Percentiles rank a stretch among this genome's conserved stretches.
Conservation (phyloP, 2,113 vertebrate species). For the Arvicanthis niloticus region DNA sequence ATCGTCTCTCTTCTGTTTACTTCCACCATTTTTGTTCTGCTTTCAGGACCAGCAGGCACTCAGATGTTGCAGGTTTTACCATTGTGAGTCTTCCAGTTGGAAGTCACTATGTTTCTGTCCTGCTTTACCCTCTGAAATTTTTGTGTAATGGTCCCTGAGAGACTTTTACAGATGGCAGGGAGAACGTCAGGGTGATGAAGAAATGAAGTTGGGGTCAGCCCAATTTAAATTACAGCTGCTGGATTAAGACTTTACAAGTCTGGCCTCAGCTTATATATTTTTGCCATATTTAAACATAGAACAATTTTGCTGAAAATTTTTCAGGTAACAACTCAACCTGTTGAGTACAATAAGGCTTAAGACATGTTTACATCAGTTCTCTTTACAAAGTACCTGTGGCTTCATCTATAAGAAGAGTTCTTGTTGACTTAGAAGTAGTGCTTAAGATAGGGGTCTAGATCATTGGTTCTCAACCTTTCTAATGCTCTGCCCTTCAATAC, state of each 20-base stretch:
- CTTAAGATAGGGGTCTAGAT: neutral
- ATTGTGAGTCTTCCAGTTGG: neutral
- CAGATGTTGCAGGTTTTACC: neutral
- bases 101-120: neutral
- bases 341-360: neutral
- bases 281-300: neutral
- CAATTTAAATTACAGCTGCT: too few relatives aligned
- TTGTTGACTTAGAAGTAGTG: neutral
- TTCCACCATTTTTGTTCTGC: neutral
- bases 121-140: conserved; percentile 11
- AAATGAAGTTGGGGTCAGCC: neutral
- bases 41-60: neutral
- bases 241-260: neutral
- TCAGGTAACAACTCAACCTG: neutral
- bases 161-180: neutral
- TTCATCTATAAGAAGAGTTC: neutral
- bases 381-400: neutral
- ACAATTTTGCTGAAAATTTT: neutral
- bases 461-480: neutral
- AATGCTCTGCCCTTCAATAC: neutral
- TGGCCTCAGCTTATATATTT: neutral
- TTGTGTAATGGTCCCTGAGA: neutral
- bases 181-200: neutral
- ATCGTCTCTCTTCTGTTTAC: neutral
- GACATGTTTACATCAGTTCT: neutral